phyloP scores from a whole-genome alignment of 2,797 vertebrate genomes.

The Parotocinclus haroldoi region DNA sequence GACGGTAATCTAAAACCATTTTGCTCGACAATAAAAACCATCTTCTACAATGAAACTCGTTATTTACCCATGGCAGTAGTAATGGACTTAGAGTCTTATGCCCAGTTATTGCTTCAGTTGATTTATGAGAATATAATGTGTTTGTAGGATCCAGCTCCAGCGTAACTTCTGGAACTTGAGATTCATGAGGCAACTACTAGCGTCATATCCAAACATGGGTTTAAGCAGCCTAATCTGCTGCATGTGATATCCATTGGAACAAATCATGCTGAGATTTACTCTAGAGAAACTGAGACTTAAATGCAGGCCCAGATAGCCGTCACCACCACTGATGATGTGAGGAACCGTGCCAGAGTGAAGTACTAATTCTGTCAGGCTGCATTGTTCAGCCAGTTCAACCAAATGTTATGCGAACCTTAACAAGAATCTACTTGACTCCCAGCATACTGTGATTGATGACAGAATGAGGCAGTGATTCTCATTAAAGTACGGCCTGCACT shows the following conservation, averaged over 20 bases:
- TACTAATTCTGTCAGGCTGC: neutral
- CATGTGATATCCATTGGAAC: conserved; percentile 6
- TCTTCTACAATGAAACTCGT: no score
- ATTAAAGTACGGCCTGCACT: no score
- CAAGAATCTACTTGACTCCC: neutral
- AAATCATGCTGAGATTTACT: conserved; percentile 1
- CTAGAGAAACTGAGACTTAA: neutral
- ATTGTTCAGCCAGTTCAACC: no score
- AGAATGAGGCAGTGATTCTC: no score
- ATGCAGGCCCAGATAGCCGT: neutral
- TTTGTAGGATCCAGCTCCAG: neutral
- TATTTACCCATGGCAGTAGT: no score
- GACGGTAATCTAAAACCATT: no score
- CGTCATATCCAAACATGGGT: neutral
- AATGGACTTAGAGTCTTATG: no score
- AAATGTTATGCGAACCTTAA: no score
- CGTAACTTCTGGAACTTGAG: conserved; percentile 1
- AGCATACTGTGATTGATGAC: neutral
- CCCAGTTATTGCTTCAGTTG: neutral
- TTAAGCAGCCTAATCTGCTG: conserved; percentile 3
- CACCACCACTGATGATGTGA: neutral
- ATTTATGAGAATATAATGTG: neutral
- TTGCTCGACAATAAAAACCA: no score
- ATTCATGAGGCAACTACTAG: neutral
- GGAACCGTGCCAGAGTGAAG: neutral